Percentiles rank a stretch among this genome's conserved stretches.
Evolutionary conservation across 1,140 invertebrate genomes (phyloP).

Genomic region (Carposina sasakii): DNA sequence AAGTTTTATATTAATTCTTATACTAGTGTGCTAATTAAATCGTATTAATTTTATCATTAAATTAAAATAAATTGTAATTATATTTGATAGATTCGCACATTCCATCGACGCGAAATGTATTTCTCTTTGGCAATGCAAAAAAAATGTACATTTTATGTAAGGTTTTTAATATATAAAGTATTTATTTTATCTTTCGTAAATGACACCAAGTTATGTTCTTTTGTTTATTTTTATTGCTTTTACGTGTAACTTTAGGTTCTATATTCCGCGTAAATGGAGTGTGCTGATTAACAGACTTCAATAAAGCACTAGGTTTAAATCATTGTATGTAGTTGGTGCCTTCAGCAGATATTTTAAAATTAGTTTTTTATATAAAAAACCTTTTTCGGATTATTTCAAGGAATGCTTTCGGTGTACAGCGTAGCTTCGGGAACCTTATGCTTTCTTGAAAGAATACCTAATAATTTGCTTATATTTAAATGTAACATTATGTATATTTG

Average conservation of each 20-base stretch:
- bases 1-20: conserved; percentile 62
- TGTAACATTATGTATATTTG: conserved; percentile 66
- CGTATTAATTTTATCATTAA: conserved; percentile 65
- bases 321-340: conserved; percentile 23
- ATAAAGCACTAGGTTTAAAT: conserved; percentile 58
- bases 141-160: too few relatives aligned
- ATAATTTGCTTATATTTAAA: conserved; percentile 50
- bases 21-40: conserved; percentile 68
- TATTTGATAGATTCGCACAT: conserved; percentile 60
- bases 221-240: too few relatives aligned
- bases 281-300: conserved; percentile 43
- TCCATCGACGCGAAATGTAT: conserved; percentile 63
- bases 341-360: neutral
- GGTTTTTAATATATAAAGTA: conserved; percentile 12
- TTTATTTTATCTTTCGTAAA: too few relatives aligned
- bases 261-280: conserved; percentile 63
- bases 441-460: conserved; percentile 55
- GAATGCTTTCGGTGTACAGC: conserved; percentile 24
- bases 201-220: too few relatives aligned
- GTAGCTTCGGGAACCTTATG: conserved; percentile 40
- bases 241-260: too few relatives aligned
- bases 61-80: conserved; percentile 60
- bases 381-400: neutral
- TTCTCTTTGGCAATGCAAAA: too few relatives aligned
- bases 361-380: neutral